Percentiles rank a stretch among this genome's conserved stretches.
phyloP scores from a whole-genome alignment of 2,888 invertebrate species.

The Pyralis farinalis region DNA sequence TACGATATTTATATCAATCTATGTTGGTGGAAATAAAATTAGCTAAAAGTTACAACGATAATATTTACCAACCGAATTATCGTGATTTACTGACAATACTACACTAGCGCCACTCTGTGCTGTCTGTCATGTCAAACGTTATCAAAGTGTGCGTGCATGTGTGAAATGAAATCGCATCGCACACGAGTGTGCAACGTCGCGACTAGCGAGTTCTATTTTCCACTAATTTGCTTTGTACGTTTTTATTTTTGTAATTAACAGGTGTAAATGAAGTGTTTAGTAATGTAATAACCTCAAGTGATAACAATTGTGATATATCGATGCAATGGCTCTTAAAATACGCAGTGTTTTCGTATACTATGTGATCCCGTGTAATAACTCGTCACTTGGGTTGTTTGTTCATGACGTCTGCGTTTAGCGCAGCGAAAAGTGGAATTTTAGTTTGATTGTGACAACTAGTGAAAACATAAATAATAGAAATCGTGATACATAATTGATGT shows the following conservation, averaged over 20 bases:
- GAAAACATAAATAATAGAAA: slow-evolving; percentile 67
- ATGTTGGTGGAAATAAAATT: no score
- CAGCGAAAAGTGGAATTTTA: slow-evolving; percentile 78
- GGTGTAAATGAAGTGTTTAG: slow-evolving; percentile 65
- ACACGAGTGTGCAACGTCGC: slow-evolving; percentile 77
- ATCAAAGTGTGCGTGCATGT: slow-evolving; percentile 36
- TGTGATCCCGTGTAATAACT: slow-evolving; percentile 75
- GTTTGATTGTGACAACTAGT: slow-evolving; percentile 78
- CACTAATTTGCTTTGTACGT: slow-evolving; percentile 75
- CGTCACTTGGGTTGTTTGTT: slow-evolving; percentile 80
- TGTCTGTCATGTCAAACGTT: slow-evolving; percentile 63
- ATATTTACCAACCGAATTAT: no score
- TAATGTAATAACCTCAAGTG: slow-evolving; percentile 69
- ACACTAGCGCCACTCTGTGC: slow-evolving; percentile 39
- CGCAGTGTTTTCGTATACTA: slow-evolving; percentile 70
- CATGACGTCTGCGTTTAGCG: slow-evolving; percentile 81
- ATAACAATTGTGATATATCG: slow-evolving; percentile 74
- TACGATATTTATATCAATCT: no score
- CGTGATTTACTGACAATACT: neutral
- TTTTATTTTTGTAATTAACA: slow-evolving; percentile 77
- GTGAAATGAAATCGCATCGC: slow-evolving; percentile 71
- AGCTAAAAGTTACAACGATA: no score
- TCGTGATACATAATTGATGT: slow-evolving; percentile 70
- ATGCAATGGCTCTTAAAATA: slow-evolving; percentile 64
- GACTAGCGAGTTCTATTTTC: slow-evolving; percentile 74